A percentile compares a stretch with the other conserved stretches of the same genome.
Conservation (phyloP, 2,797 vertebrate species). For the Gambusia yucatana region DNA sequence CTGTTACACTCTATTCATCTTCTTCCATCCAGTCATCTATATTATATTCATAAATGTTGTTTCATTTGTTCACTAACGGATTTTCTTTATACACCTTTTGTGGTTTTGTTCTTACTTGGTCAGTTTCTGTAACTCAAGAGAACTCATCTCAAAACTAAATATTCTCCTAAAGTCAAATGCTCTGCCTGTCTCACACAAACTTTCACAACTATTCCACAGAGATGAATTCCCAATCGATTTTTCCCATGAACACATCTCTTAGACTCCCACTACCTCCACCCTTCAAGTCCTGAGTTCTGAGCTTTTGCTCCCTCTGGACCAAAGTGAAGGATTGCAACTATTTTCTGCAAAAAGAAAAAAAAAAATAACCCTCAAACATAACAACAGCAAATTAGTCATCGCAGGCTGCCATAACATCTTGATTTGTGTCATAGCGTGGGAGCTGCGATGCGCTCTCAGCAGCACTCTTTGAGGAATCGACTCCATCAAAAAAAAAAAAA, state of each 20-base stretch:
- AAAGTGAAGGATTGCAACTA: conserved; percentile 54
- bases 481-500: conserved; percentile 57
- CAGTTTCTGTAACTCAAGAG: conserved; percentile 1
- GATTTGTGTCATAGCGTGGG: conserved; percentile 65
- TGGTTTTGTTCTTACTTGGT: not conserved
- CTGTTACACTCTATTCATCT: not conserved
- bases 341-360: conserved; percentile 56
- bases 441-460: conserved; percentile 41
- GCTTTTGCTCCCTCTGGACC: conserved; percentile 45
- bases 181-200: conserved; percentile 28
- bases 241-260: conserved; percentile 69
- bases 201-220: conserved; percentile 46
- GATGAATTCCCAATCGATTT: conserved; percentile 63
- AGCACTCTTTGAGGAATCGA: conserved; percentile 49
- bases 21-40: not conserved
- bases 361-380: conserved; percentile 64
- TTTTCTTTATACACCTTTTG: not conserved
- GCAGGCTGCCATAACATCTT: conserved; percentile 60
- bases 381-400: conserved; percentile 65
- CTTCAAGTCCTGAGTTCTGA: conserved; percentile 20
- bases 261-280: conserved; percentile 30
- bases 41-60: not conserved
- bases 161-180: conserved; percentile 22
- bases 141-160: not conserved
- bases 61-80: not conserved